Evolutionary conservation across 2,888 invertebrate genomes (phyloP).

Genomic region (Lasioglossum villosulum): DNA sequence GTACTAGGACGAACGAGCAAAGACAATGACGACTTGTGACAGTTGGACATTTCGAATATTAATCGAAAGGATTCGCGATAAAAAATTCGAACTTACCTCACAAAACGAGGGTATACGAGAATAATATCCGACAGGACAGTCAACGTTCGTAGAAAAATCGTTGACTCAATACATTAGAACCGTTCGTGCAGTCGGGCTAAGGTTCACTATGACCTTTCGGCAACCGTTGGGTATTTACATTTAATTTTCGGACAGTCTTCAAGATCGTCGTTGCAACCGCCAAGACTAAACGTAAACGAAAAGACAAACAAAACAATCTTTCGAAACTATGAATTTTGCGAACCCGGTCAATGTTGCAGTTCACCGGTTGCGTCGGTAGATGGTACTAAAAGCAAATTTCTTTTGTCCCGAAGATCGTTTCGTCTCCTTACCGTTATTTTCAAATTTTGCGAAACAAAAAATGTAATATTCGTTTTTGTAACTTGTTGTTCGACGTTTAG

Average conservation of each 20-base stretch:
- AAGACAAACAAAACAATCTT: constrained; percentile 59
- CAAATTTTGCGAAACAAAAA: neutral
- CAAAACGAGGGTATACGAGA: constrained; percentile 43
- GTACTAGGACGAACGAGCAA: neutral
- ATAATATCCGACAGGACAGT: constrained; percentile 47
- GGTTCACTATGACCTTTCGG: constrained; percentile 54
- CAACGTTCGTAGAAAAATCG: constrained; percentile 37
- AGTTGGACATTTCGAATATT: neutral
- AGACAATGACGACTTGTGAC: neutral
- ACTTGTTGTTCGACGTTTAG: neutral
- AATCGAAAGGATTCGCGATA: constrained; percentile 28
- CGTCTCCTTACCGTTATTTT: constrained; percentile 20
- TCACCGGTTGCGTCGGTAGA: constrained; percentile 34
- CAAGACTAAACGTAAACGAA: constrained; percentile 75
- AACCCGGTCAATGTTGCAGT: constrained; percentile 63
- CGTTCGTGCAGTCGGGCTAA: constrained; percentile 8
- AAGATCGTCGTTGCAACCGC: constrained; percentile 76
- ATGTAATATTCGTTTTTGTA: neutral
- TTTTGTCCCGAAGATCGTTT: constrained; percentile 35
- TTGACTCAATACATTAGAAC: constrained; percentile 39
- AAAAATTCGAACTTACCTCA: constrained; percentile 65
- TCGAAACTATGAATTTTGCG: constrained; percentile 61
- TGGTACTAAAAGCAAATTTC: constrained; percentile 50
- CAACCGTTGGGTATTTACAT: constrained; percentile 72
- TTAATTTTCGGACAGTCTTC: constrained; percentile 78